Base-by-base conservation (phyloP, 2,888 invertebrate genomes). In the Cosmia pyralina region DNA sequence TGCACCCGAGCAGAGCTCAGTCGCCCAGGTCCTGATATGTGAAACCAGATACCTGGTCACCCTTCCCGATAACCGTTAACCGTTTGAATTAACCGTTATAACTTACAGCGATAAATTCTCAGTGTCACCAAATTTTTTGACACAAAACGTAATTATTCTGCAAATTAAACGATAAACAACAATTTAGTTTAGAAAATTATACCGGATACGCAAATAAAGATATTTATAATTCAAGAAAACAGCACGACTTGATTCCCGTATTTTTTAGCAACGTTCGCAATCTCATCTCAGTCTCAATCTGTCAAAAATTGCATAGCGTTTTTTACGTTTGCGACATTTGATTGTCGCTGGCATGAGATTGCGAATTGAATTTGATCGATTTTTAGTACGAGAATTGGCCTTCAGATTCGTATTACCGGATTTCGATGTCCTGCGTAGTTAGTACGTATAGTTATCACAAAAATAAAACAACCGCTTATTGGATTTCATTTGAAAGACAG, bases 41-140 rank as follows among this genome's bases (percentile, higher is more conserved):
- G 41, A 17, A 48, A 53, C 15, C n/a, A 8, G n/a, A 55, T 38
- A 10, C 13, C 19, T 8, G 41, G 41, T 41, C 11, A 60, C 38
- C 59, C 65, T 73, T 5, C 15, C 10, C n/a, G 41, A 55, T 70
- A 69, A 46, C n/a, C n/a, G n/a, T n/a, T n/a, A n/a, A n/a, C n/a
- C n/a, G n/a, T n/a, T n/a, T 38, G 11, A 38, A 55, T 55, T 53
- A 73, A 62, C 53, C 41, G 38, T 52, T 59, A 62, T 74, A 75
- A 38, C 44, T 15, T 22, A 38, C 38, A 34, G 28, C 28, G 50
- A 75, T 63, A 63, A 75, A 52, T 62, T 55, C 62, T 50, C 60
- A 41, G 52, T 57, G 57, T 63, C 52, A 67, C 52, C 57, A 52
- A 75, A 63, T 50, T 62, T 50, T 74, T 75, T 62, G 50, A 55